Conservation (phyloP, 2,113 vertebrate genomes). For the Piaya cayana region DNA sequence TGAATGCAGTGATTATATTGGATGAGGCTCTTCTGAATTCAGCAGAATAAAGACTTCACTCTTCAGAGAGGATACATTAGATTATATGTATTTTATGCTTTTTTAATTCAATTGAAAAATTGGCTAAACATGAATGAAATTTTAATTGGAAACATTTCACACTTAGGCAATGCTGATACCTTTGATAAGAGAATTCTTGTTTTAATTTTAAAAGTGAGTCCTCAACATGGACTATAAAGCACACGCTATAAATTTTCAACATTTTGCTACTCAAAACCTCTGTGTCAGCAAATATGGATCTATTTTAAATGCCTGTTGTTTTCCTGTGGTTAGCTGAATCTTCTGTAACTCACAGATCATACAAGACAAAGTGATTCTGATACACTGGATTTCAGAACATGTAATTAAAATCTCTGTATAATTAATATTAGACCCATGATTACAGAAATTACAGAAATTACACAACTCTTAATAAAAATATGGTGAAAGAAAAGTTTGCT, state of each 20-base stretch:
- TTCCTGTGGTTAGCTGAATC: background rate
- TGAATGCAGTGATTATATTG: constrained; percentile 84
- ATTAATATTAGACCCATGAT: background rate
- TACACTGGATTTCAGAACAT: background rate
- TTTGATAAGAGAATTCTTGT: constrained; percentile 74
- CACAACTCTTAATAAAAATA: background rate
- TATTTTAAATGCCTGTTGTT: background rate
- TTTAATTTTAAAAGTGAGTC: constrained; percentile 60
- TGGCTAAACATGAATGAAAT: constrained; percentile 85
- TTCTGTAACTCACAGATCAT: background rate
- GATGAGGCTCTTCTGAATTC: constrained; percentile 80
- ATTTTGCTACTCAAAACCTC: constrained; percentile 23
- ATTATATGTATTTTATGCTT: constrained; percentile 81
- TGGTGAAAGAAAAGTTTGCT: background rate
- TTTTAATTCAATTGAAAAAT: constrained; percentile 85
- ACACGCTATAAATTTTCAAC: constrained; percentile 50
- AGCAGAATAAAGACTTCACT: constrained; percentile 79
- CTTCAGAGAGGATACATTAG: constrained; percentile 78
- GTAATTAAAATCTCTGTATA: background rate
- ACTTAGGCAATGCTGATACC: constrained; percentile 72
- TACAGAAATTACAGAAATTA: background rate
- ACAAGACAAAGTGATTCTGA: background rate
- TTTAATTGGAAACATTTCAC: constrained; percentile 84
- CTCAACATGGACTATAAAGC: constrained; percentile 37
- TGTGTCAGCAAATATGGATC: background rate